Evolutionary conservation across 2,113 vertebrate species (phyloP).

Genomic region (Macroglossus sobrinus): DNA sequence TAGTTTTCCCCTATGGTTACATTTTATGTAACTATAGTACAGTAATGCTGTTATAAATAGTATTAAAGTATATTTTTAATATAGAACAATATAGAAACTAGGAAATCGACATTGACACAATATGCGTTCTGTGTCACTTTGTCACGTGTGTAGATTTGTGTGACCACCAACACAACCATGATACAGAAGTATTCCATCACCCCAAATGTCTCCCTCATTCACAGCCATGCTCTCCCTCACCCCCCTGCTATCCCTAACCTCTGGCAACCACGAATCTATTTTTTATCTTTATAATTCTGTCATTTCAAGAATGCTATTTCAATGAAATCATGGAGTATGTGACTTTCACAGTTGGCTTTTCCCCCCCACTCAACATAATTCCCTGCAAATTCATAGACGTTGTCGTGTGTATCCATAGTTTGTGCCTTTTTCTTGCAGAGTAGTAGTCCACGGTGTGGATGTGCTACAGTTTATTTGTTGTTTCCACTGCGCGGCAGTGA

Average conservation of each 20-base stretch:
- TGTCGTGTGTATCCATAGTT: neutral
- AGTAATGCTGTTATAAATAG: neutral
- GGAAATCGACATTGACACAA: neutral
- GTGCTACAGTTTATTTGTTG: neutral
- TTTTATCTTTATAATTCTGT: neutral
- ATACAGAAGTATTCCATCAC: neutral
- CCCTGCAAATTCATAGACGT: neutral
- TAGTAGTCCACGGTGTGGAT: neutral
- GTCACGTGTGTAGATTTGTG: neutral
- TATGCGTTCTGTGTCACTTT: neutral
- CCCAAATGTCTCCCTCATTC: neutral
- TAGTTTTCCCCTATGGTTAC: neutral
- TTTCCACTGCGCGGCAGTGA: neutral
- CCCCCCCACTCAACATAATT: neutral
- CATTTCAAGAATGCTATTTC: neutral
- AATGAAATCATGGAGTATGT: neutral
- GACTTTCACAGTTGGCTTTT: neutral
- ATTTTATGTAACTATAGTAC: neutral
- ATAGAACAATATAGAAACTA: neutral
- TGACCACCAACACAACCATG: neutral
- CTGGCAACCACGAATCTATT: neutral
- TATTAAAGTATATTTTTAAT: neutral
- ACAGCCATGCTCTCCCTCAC: fast-evolving
- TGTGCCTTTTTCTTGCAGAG: neutral
- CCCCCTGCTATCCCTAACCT: neutral